Conservation (phyloP, 2,888 invertebrate species). For the Megastigmus dorsalis region DNA sequence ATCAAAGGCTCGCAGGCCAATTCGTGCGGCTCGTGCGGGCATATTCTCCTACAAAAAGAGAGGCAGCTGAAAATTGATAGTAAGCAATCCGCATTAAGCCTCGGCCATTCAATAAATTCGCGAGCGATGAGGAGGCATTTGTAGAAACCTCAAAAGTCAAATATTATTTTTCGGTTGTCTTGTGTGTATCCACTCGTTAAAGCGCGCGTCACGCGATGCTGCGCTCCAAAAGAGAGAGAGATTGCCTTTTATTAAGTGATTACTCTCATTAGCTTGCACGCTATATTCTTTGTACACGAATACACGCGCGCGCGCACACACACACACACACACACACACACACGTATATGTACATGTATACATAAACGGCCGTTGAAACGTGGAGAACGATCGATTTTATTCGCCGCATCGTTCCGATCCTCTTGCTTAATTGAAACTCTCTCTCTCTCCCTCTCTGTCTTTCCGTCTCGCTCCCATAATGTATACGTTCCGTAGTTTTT, state of each 20-base stretch:
- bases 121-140: slow-evolving; percentile 24
- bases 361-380: neutral
- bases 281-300: slow-evolving; percentile 67
- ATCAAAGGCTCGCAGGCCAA: too few relatives aligned
- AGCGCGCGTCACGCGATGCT: slow-evolving; percentile 65
- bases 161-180: slow-evolving; percentile 68
- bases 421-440: slow-evolving; percentile 45
- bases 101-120: slow-evolving; percentile 14
- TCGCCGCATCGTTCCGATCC: slow-evolving; percentile 4
- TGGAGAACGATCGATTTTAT: slow-evolving; percentile 37
- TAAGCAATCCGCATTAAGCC: neutral
- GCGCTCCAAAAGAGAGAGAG: slow-evolving; percentile 30
- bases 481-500: too few relatives aligned
- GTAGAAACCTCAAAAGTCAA: slow-evolving; percentile 67
- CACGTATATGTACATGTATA: too few relatives aligned
- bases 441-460: too few relatives aligned
- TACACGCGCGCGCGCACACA: neutral
- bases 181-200: slow-evolving; percentile 58
- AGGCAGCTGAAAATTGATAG: slow-evolving; percentile 36
- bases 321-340: too few relatives aligned
- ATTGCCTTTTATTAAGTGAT: slow-evolving; percentile 73
- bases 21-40: too few relatives aligned
- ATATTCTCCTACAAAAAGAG: neutral
- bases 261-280: slow-evolving; percentile 74
- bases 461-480: too few relatives aligned